phyloP scores from a whole-genome alignment of 2,113 vertebrate genomes.

The Accipiter cooperii region DNA sequence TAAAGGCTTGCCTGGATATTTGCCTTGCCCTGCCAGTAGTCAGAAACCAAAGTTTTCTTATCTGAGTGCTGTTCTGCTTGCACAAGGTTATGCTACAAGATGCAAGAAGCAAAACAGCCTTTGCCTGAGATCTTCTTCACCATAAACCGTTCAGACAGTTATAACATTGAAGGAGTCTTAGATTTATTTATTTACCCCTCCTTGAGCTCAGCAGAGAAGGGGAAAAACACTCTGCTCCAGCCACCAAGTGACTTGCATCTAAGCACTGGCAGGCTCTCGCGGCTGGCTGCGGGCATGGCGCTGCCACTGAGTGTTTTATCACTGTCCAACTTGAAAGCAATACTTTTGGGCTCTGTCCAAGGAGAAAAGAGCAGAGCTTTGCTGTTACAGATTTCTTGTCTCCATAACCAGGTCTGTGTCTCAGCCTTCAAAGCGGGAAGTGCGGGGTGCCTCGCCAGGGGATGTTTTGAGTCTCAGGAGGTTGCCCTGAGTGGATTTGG shows the following conservation, averaged over 20 bases:
- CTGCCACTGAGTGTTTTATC: constrained; percentile 30
- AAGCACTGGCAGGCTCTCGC: not conserved
- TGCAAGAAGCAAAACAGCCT: not conserved
- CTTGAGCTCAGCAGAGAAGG: not conserved
- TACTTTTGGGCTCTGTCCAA: not conserved
- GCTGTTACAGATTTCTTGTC: not conserved
- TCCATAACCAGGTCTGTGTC: not conserved
- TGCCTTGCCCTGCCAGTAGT: not conserved
- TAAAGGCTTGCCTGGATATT: not conserved
- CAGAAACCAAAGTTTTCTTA: not conserved
- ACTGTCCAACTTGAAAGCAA: constrained; percentile 13
- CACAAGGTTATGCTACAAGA: not conserved
- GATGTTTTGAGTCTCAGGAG: not conserved
- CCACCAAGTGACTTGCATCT: not conserved
- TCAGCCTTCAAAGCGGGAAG: not conserved
- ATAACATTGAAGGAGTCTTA: not conserved
- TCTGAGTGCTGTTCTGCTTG: not conserved
- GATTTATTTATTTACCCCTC: not conserved
- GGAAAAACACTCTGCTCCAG: not conserved
- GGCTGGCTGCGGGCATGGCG: not conserved
- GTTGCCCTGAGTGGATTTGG: not conserved
- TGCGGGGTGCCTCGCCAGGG: accelerated
- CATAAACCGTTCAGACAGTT: not conserved
- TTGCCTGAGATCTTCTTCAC: not conserved
- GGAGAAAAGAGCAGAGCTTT: constrained; percentile 7